These are phyloP conservation scores for Cranoglanis bouderius DNA, from an alignment of 2,113 vertebrate genomes.

Conservation along the genomic window DNA sequence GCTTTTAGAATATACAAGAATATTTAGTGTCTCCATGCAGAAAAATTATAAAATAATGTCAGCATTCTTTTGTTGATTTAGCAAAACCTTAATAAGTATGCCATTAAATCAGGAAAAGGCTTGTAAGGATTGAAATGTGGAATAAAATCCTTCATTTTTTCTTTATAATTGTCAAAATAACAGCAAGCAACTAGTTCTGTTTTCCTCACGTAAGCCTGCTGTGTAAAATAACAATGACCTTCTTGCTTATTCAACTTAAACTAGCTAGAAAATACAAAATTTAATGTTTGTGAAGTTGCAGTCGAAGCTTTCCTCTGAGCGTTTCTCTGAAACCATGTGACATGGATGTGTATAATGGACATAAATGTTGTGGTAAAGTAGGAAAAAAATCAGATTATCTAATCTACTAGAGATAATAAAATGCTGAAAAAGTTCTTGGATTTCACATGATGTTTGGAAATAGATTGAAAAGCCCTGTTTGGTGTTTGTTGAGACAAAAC, in stretches of 20 bases:
- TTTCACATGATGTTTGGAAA: not conserved
- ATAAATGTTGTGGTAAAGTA: not conserved
- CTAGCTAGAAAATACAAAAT: not conserved
- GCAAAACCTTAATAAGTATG: not conserved
- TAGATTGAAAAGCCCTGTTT: not conserved
- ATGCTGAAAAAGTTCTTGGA: not conserved
- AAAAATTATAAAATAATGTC: not conserved
- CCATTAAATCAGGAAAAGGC: not conserved
- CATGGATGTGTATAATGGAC: not conserved
- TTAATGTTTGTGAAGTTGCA: not conserved
- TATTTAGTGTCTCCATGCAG: not conserved
- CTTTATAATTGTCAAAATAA: not conserved
- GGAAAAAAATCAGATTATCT: not conserved
- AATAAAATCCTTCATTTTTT: not conserved
- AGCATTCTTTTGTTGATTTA: not conserved
- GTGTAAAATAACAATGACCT: not conserved
- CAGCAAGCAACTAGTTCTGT: not conserved
- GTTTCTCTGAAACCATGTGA: not conserved
- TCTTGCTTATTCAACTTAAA: not conserved
- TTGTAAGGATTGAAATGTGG: not conserved
- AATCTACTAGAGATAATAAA: not conserved
- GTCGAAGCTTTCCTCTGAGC: not conserved
- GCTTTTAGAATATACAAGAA: not conserved
- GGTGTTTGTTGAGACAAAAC: not conserved
- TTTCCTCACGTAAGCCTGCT: not conserved